These are phyloP conservation scores for Saccopteryx bilineata DNA, from an alignment of 2,113 vertebrate genomes.

Conservation along the genomic window DNA sequence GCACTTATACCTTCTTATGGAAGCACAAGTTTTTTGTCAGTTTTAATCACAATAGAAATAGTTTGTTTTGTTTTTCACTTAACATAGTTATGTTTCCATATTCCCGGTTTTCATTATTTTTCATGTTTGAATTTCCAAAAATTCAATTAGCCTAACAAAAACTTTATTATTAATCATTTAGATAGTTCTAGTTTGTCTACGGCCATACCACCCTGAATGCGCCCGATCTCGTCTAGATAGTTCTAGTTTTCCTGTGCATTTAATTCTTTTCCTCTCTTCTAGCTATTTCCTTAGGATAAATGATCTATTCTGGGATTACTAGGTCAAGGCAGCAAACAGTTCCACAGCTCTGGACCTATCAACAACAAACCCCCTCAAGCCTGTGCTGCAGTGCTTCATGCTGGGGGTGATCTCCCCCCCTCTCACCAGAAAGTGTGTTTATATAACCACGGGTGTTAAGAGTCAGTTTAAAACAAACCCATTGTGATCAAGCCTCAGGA, in stretches of 20 bases:
- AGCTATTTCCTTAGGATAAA: neutral
- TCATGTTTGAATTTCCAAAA: conserved; percentile 36
- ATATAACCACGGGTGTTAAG: neutral
- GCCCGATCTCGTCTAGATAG: too few species aligned
- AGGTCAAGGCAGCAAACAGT: neutral
- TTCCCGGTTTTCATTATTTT: neutral
- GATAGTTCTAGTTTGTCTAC: neutral
- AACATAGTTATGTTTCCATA: neutral
- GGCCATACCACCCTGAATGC: too few species aligned
- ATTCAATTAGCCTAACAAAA: neutral
- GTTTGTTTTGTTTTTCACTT: neutral
- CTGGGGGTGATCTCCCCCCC: too few species aligned
- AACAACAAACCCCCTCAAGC: neutral
- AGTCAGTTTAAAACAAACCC: neutral
- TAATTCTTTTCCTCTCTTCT: neutral
- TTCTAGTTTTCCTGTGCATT: neutral
- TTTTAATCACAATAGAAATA: neutral
- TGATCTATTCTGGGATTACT: neutral
- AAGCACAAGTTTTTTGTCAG: neutral
- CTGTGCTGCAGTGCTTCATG: neutral
- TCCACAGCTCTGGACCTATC: neutral
- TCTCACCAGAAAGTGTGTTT: neutral
- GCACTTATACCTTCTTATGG: rapidly evolving
- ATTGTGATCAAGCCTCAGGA: neutral
- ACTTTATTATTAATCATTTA: conserved; percentile 13